phyloP scores from a whole-genome alignment of 1,140 invertebrate species.

The Cephus cinctus region DNA sequence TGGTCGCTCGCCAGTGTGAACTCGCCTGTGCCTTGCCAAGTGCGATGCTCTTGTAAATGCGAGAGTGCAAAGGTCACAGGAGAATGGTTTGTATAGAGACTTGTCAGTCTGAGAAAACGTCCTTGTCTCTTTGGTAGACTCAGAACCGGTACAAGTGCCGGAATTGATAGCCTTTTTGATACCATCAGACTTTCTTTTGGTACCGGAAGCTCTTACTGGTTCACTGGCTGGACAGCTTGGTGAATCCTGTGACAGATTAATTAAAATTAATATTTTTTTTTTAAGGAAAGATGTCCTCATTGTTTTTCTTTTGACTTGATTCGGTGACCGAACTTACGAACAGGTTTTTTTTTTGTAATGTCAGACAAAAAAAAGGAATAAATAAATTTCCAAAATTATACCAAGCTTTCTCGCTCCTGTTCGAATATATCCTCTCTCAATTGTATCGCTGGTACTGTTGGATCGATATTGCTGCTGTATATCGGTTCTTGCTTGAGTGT shows the following conservation, averaged over 20 bases:
- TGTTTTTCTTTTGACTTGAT: too few relatives aligned
- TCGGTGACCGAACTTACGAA: too few relatives aligned
- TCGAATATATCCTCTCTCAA: slow-evolving; percentile 38
- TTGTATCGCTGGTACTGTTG: slow-evolving; percentile 39
- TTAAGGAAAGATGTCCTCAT: too few relatives aligned
- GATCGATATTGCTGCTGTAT: slow-evolving; percentile 32
- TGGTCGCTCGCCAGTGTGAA: slow-evolving; percentile 62
- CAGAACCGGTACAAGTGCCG: too few relatives aligned
- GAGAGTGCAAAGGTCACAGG: slow-evolving; percentile 54
- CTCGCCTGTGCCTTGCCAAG: slow-evolving; percentile 70
- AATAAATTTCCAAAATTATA: slow-evolving; percentile 9
- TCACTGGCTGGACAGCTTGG: too few relatives aligned
- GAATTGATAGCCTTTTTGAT: too few relatives aligned
- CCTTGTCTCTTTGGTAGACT: slow-evolving; percentile 20
- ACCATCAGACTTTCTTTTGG: too few relatives aligned
- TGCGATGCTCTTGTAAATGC: slow-evolving; percentile 68
- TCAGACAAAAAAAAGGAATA: slow-evolving; percentile 7
- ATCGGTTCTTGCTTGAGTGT: slow-evolving; percentile 30
- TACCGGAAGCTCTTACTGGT: too few relatives aligned
- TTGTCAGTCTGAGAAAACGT: slow-evolving; percentile 22
- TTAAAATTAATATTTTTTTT: too few relatives aligned
- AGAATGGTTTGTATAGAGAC: slow-evolving; percentile 50
- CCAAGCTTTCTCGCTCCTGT: slow-evolving; percentile 28
- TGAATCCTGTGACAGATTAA: too few relatives aligned
- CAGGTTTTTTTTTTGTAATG: slow-evolving; percentile 12